Evolutionary conservation across 2,113 vertebrate species (phyloP).

Genomic region (Miniopterus natalensis): DNA sequence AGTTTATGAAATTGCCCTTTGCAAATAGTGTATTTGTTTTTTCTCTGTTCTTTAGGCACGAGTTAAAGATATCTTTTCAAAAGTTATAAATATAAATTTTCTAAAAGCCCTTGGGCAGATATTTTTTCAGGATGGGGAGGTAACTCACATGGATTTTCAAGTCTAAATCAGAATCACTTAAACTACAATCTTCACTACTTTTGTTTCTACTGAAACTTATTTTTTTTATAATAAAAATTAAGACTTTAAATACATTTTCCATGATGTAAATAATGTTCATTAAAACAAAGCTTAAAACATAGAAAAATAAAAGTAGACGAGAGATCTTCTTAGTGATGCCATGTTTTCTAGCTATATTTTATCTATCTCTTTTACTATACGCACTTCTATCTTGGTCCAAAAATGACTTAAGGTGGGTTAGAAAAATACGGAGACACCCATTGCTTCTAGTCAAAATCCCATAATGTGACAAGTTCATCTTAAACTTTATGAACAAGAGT

Average conservation of each 20-base stretch:
- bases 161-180: constrained; percentile 3
- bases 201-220: not conserved
- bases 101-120: not conserved
- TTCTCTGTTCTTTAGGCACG: constrained; percentile 28
- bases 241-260: constrained; percentile 37
- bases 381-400: not conserved
- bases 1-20: constrained; percentile 14
- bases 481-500: constrained; percentile 29
- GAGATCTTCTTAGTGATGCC: not conserved
- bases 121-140: not conserved
- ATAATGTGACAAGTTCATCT: not conserved
- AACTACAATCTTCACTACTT: constrained; percentile 21
- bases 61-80: constrained; percentile 15
- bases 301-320: not conserved
- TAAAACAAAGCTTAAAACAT: constrained; percentile 40
- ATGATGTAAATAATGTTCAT: constrained; percentile 48
- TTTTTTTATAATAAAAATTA: constrained; percentile 53
- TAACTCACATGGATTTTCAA: constrained; percentile 54
- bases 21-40: not conserved
- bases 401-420: not conserved
- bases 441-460: constrained; percentile 1
- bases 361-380: not conserved
- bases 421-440: constrained; percentile 39
- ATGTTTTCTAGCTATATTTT: constrained; percentile 33
- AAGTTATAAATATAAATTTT: constrained; percentile 45